phyloP scores from a whole-genome alignment of 2,797 vertebrate genomes.

The Podarcis lilfordi region DNA sequence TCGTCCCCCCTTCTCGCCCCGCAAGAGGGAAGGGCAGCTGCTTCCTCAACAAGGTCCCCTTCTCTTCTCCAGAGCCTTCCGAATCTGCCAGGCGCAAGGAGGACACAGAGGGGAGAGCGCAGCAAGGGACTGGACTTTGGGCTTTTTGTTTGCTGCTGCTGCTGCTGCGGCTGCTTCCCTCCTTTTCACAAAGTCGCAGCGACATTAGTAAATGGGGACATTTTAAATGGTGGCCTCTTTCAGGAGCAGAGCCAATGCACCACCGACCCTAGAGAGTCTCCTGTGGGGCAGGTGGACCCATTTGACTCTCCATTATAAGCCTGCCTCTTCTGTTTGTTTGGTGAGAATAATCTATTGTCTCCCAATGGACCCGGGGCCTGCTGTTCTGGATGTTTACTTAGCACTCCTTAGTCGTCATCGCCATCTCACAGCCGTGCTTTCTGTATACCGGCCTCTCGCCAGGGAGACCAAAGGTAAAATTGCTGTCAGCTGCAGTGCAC shows the following conservation, averaged over 20 bases:
- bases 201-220: neutral
- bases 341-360: neutral
- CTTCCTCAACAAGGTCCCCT: slow-evolving; percentile 19
- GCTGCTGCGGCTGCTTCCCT: too few relatives aligned
- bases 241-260: neutral
- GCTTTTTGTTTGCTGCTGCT: too few relatives aligned
- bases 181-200: neutral
- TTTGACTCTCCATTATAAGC: neutral
- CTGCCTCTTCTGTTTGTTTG: neutral
- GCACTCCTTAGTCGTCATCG: too few relatives aligned
- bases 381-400: neutral
- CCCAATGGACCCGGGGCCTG: neutral
- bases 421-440: neutral
- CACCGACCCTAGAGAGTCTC: neutral
- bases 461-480: neutral
- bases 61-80: slow-evolving; percentile 18
- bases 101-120: neutral
- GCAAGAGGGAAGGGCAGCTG: slow-evolving; percentile 32
- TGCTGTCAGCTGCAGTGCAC: neutral
- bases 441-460: neutral
- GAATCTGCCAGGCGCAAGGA: neutral
- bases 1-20: neutral
- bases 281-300: neutral
- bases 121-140: neutral
- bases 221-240: neutral